Percentiles rank a stretch among this genome's conserved stretches.
phyloP scores from a whole-genome alignment of 2,797 vertebrate species.

The Poecilia picta region DNA sequence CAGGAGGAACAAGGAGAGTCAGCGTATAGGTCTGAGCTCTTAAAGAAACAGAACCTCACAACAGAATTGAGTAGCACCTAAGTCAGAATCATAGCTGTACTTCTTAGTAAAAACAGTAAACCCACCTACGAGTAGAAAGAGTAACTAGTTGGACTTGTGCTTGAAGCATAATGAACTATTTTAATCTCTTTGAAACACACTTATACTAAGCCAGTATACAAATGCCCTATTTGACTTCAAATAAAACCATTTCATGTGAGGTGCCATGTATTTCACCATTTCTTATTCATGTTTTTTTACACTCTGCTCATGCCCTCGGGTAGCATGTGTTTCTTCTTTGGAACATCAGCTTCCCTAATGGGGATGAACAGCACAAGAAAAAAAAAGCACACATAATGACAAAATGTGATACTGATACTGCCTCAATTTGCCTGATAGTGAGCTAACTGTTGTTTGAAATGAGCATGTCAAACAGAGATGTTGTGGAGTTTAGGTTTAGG shows the following conservation, averaged over 20 bases:
- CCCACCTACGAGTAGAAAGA: background rate
- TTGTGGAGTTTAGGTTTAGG: background rate
- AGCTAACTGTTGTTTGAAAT: slow-evolving; percentile 3
- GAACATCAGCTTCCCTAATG: slow-evolving; percentile 9
- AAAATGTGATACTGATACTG: slow-evolving; percentile 8
- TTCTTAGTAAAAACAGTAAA: background rate
- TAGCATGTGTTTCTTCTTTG: slow-evolving; percentile 31
- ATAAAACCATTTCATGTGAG: slow-evolving; percentile 2
- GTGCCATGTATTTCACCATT: slow-evolving; percentile 19
- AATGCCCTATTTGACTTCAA: background rate
- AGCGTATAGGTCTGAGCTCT: background rate
- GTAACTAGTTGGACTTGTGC: background rate
- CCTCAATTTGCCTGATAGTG: background rate
- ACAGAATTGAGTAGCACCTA: no score
- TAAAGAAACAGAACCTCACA: background rate
- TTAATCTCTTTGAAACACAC: background rate
- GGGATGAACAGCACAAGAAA: slow-evolving; percentile 6
- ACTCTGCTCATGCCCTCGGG: slow-evolving; percentile 16
- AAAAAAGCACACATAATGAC: slow-evolving; percentile 14
- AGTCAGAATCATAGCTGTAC: background rate
- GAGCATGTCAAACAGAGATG: background rate
- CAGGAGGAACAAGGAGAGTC: background rate
- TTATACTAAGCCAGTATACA: background rate
- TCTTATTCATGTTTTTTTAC: slow-evolving; percentile 2
- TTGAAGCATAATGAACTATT: background rate